Evolutionary conservation across 2,888 invertebrate genomes (phyloP).

Genomic region (Andrena minutula): DNA sequence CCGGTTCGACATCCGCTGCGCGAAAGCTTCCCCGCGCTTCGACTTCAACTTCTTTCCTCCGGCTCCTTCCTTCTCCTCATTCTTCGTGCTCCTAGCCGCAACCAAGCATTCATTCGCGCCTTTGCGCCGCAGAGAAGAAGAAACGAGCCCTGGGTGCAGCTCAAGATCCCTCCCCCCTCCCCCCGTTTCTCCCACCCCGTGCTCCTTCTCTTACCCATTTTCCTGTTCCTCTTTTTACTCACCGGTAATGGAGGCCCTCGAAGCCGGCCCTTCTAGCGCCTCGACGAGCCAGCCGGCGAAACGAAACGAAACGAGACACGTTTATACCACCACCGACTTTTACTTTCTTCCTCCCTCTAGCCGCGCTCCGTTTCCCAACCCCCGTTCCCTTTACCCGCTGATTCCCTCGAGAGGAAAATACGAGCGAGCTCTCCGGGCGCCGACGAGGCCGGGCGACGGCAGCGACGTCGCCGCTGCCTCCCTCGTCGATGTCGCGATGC

Average conservation of each 20-base stretch:
- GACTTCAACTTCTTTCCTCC: slow-evolving; percentile 35
- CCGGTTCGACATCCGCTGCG: slow-evolving; percentile 43
- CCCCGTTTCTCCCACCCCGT: slow-evolving; percentile 10
- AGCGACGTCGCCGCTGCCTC: not conserved
- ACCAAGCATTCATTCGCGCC: slow-evolving; percentile 75
- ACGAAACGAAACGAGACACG: slow-evolving; percentile 72
- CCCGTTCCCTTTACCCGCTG: slow-evolving; percentile 61
- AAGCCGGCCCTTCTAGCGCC: slow-evolving; percentile 75
- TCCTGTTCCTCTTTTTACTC: slow-evolving; percentile 74
- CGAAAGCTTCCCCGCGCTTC: slow-evolving; percentile 20
- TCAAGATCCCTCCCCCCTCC: slow-evolving; percentile 63
- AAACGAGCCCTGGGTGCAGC: slow-evolving; percentile 69
- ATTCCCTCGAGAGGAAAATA: slow-evolving; percentile 80
- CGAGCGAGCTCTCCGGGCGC: slow-evolving; percentile 44
- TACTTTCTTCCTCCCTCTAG: slow-evolving; percentile 57
- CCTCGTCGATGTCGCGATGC: not conserved
- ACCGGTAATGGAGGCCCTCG: slow-evolving; percentile 82
- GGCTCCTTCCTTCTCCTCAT: not conserved
- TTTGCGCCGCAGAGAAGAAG: slow-evolving; percentile 72
- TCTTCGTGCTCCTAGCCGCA: slow-evolving; percentile 32
- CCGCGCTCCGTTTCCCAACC: slow-evolving; percentile 42
- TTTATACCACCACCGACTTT: slow-evolving; percentile 65
- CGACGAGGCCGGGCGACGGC: not conserved
- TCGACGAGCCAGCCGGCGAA: slow-evolving; percentile 67
- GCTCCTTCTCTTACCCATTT: slow-evolving; percentile 28